phyloP scores from a whole-genome alignment of 2,888 invertebrate genomes.

The Herminia tarsipennalis region DNA sequence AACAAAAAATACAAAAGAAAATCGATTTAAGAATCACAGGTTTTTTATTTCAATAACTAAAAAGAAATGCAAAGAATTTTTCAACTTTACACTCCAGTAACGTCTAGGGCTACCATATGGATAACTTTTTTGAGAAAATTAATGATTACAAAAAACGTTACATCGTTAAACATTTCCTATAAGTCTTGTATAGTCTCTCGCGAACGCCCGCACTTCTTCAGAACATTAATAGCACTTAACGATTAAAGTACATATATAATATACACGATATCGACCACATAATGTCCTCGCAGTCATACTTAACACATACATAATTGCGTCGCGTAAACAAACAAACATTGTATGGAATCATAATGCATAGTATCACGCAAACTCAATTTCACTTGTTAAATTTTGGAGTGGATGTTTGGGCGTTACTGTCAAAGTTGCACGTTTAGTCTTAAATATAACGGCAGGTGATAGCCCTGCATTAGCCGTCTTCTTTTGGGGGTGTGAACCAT shows the following conservation, averaged over 20 bases:
- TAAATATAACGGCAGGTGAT: conserved; percentile 57
- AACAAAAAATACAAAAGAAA: conserved; percentile 57
- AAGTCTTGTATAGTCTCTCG: conserved; percentile 83
- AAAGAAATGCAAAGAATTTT: conserved; percentile 83
- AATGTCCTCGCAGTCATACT: conserved; percentile 59
- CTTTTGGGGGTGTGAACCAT: conserved; percentile 96
- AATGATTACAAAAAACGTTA: conserved; percentile 84
- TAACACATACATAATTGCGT: conserved; percentile 56
- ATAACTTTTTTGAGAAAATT: conserved; percentile 77
- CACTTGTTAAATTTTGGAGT: conserved; percentile 65
- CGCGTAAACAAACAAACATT: conserved; percentile 51
- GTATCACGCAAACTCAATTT: conserved; percentile 57
- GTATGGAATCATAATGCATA: conserved; percentile 60
- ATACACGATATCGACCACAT: conserved; percentile 59
- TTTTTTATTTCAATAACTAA: conserved; percentile 83
- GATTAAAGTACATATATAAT: conserved; percentile 67
- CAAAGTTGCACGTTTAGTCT: conserved; percentile 72
- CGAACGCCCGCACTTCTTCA: conserved; percentile 69
- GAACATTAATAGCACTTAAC: conserved; percentile 80
- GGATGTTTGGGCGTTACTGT: conserved; percentile 68
- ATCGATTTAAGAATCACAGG: conserved; percentile 80
- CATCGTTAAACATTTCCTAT: conserved; percentile 83
- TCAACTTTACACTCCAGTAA: conserved; percentile 80
- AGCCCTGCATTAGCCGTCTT: conserved; percentile 91
- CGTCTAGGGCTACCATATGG: conserved; percentile 80